Percentiles rank a stretch among this genome's conserved stretches.
Evolutionary conservation across 2,797 vertebrate species (phyloP).

Genomic region (Gallinago solitaria): DNA sequence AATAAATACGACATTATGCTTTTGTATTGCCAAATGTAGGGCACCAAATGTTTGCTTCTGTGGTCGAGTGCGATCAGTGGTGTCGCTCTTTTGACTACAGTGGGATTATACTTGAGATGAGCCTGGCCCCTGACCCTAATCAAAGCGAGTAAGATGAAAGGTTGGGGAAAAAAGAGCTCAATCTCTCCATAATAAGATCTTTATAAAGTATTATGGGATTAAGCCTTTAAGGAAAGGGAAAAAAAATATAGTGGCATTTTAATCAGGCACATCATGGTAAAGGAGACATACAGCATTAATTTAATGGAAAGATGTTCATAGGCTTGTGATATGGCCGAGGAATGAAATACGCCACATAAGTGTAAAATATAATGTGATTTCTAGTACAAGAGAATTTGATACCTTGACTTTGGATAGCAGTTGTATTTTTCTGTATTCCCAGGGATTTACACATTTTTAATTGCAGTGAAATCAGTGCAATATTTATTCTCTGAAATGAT

Average conservation of each 20-base stretch:
- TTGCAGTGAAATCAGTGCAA: background rate
- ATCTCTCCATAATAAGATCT: conserved; percentile 51
- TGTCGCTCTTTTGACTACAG: conserved; percentile 19
- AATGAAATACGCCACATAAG: background rate
- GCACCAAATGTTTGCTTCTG: conserved; percentile 51
- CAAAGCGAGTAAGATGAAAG: conserved; percentile 57
- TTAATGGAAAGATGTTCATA: conserved; percentile 26
- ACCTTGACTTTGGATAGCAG: background rate
- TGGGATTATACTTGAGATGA: conserved; percentile 47
- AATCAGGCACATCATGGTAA: conserved; percentile 20
- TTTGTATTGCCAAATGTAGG: conserved; percentile 56
- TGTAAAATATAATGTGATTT: background rate
- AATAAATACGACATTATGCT: conserved; percentile 13
- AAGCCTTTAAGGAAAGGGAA: background rate
- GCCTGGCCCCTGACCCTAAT: conserved; percentile 60
- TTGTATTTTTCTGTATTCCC: background rate
- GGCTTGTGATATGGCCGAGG: background rate
- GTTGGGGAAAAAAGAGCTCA: conserved; percentile 26
- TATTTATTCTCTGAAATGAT: background rate
- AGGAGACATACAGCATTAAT: conserved; percentile 1
- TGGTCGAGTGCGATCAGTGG: background rate
- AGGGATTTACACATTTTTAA: background rate
- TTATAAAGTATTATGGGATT: conserved; percentile 66
- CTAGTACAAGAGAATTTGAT: background rate
- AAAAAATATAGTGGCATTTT: background rate